phyloP scores from a whole-genome alignment of 2,888 invertebrate genomes.

The Polymixis flavicincta region DNA sequence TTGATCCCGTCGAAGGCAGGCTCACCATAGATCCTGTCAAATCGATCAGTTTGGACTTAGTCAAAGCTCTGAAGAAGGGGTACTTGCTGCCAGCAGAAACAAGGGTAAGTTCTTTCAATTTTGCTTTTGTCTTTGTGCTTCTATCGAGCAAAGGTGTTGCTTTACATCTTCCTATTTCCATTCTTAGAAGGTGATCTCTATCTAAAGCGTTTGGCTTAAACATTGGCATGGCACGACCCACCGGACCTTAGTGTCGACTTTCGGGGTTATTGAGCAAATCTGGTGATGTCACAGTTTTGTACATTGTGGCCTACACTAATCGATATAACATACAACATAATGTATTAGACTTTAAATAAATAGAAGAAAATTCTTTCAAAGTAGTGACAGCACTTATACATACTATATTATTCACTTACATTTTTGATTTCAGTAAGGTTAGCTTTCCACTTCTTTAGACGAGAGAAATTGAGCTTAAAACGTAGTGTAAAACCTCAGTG shows the following conservation, averaged over 20 bases:
- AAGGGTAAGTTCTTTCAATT: conserved; percentile 94
- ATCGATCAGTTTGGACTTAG: conserved; percentile 93
- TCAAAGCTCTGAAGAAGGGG: conserved; percentile 96
- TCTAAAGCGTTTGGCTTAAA: conserved; percentile 88
- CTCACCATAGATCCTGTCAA: conserved; percentile 91
- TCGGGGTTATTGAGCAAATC: conserved; percentile 73
- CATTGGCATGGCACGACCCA: conserved; percentile 89
- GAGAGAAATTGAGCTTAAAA: conserved; percentile 58
- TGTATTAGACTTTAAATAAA: conserved; percentile 62
- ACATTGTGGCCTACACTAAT: conserved; percentile 78
- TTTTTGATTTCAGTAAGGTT: conserved; percentile 70
- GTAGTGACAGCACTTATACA: conserved; percentile 74
- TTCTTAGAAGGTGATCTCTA: conserved; percentile 85
- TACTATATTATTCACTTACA: conserved; percentile 69
- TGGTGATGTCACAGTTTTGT: conserved; percentile 79
- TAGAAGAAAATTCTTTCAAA: conserved; percentile 60
- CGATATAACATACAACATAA: conserved; percentile 66
- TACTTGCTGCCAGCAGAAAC: conserved; percentile 97
- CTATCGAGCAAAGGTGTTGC: conserved; percentile 88
- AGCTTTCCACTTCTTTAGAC: conserved; percentile 69
- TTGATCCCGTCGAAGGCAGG: conserved; percentile 94
- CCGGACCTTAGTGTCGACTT: conserved; percentile 81
- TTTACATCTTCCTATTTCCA: conserved; percentile 85
- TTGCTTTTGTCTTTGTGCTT: conserved; percentile 82
- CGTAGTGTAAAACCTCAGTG: conserved; percentile 64